Evolutionary conservation across 1,140 invertebrate genomes (phyloP).

Genomic region (Zaprionus africanus): DNA sequence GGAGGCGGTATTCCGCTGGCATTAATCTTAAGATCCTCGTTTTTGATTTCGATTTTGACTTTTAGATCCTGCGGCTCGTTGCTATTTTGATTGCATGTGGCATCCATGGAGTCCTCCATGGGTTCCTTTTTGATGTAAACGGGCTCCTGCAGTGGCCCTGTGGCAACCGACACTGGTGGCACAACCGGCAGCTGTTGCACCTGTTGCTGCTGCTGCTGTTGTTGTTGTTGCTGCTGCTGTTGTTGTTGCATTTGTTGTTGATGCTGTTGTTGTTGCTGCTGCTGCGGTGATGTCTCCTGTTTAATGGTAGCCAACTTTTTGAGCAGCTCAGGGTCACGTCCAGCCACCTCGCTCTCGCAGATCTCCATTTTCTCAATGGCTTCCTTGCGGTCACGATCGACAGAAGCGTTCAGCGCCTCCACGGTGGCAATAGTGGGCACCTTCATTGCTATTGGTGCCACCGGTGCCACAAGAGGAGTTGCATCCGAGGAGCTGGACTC

Average conservation of each 20-base stretch:
- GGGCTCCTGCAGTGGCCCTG: conserved; percentile 47
- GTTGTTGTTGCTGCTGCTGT: conserved; percentile 51
- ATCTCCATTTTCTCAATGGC: conserved; percentile 75
- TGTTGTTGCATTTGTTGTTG: conserved; percentile 75
- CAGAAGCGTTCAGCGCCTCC: conserved; percentile 77
- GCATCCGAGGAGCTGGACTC: conserved; percentile 33
- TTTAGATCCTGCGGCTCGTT: conserved; percentile 84
- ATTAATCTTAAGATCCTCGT: conserved; percentile 70
- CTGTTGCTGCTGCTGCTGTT: conserved; percentile 75
- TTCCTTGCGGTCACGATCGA: conserved; percentile 75
- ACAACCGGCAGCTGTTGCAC: conserved; percentile 45
- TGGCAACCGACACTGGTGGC: conserved; percentile 45
- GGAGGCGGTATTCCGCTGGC: conserved; percentile 46
- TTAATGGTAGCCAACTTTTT: conserved; percentile 82
- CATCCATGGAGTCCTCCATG: conserved; percentile 83
- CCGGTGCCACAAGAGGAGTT: conserved; percentile 17
- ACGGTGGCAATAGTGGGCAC: conserved; percentile 79
- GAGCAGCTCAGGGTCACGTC: conserved; percentile 77
- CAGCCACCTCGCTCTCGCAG: conserved; percentile 42
- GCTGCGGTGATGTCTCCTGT: conserved; percentile 67
- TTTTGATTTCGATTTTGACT: conserved; percentile 83
- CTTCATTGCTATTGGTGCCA: conserved; percentile 65
- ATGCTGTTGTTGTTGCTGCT: conserved; percentile 50
- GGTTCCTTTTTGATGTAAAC: conserved; percentile 84
- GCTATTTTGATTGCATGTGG: conserved; percentile 83